phyloP scores from a whole-genome alignment of 2,888 invertebrate species.

The Drosophila meridiana region DNA sequence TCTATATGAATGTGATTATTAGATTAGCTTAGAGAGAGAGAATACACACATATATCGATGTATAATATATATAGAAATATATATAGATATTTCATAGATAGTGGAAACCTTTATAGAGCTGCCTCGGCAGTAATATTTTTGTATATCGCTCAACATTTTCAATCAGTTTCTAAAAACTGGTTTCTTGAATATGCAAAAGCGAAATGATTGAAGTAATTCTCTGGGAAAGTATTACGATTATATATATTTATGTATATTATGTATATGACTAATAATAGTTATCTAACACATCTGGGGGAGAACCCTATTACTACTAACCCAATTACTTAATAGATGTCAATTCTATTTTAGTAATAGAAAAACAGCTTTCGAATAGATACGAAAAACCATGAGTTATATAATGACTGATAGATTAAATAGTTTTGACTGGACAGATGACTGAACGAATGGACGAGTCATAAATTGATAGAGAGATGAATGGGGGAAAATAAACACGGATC shows the following conservation, averaged over 20 bases:
- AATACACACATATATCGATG: neutral
- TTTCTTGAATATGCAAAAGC: constrained; percentile 1
- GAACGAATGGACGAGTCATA: no score
- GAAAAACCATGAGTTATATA: neutral
- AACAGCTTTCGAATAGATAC: neutral
- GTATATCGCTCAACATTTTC: neutral
- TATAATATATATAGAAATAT: neutral
- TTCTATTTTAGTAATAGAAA: neutral
- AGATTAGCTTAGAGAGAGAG: neutral
- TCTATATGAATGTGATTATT: constrained; percentile 4
- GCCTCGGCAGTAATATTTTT: neutral
- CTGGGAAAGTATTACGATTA: constrained; percentile 1
- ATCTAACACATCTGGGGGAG: neutral
- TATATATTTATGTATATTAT: no score
- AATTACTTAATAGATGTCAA: neutral
- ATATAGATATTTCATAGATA: neutral
- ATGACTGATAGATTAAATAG: neutral
- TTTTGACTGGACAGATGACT: no score
- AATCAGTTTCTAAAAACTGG: neutral
- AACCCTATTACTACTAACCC: neutral
- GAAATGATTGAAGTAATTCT: neutral
- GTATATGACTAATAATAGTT: no score
- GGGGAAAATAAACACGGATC: neutral
- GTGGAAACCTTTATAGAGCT: constrained; percentile 4
- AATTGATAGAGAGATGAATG: neutral